Conservation (phyloP, 2,113 vertebrate genomes). For the Catharus bicknelli region DNA sequence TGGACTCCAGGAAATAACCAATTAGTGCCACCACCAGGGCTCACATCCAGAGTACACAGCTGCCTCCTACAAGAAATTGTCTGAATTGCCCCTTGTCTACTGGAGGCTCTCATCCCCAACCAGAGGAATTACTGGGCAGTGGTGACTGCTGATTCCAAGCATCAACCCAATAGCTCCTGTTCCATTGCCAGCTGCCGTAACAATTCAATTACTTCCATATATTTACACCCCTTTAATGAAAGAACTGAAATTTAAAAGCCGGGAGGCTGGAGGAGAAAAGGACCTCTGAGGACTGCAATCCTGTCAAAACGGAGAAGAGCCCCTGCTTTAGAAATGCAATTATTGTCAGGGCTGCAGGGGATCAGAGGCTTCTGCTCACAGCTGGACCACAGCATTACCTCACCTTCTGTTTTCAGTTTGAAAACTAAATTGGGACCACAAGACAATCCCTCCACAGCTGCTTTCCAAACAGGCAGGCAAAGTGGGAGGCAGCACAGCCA, state of each 20-base stretch:
- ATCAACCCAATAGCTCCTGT: background rate
- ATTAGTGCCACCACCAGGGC: background rate
- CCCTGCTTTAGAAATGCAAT: background rate
- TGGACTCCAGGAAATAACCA: background rate
- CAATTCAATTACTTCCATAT: background rate
- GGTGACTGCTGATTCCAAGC: background rate
- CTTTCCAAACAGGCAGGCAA: slow-evolving; percentile 1
- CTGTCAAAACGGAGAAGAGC: background rate
- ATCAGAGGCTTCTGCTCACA: slow-evolving; percentile 17
- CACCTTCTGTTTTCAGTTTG: slow-evolving; percentile 19
- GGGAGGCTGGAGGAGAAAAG: background rate
- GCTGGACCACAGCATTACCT: background rate
- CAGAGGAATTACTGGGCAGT: background rate
- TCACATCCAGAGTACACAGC: background rate
- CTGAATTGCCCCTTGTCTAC: background rate
- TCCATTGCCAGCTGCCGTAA: background rate
- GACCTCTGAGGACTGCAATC: background rate
- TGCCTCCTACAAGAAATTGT: background rate
- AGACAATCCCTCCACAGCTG: slow-evolving; percentile 22
- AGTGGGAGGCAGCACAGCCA: background rate
- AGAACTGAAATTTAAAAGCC: background rate
- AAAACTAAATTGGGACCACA: slow-evolving; percentile 13
- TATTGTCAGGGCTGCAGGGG: slow-evolving; percentile 3
- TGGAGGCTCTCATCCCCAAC: background rate
- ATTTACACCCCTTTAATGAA: background rate